Percentiles rank a stretch among this genome's conserved stretches.
Conservation (phyloP, 2,888 invertebrate species). For the Andrena hattorfiana region DNA sequence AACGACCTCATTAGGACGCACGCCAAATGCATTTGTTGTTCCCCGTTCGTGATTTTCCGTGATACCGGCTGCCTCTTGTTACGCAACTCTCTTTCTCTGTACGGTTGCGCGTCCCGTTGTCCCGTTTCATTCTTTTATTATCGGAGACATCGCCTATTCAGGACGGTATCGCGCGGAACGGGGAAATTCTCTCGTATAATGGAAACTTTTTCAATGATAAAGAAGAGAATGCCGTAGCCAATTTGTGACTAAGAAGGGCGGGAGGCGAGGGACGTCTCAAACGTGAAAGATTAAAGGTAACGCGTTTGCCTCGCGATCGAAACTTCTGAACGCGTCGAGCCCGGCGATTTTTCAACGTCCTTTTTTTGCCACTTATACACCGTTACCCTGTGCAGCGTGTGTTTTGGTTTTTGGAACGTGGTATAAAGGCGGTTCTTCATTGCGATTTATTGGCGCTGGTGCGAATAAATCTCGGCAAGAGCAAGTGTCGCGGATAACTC, state of each 20-base stretch:
- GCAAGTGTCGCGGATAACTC: constrained; percentile 34
- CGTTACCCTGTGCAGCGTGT: not conserved
- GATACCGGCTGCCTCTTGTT: constrained; percentile 61
- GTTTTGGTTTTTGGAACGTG: not conserved
- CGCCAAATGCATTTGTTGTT: constrained; percentile 74
- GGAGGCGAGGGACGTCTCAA: constrained; percentile 36
- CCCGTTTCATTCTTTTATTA: constrained; percentile 65
- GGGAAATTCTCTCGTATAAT: constrained; percentile 59
- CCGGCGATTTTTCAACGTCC: not conserved
- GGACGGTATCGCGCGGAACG: constrained; percentile 60
- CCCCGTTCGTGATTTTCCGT: constrained; percentile 70
- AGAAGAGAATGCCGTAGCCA: constrained; percentile 57
- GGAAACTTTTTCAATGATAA: constrained; percentile 62
- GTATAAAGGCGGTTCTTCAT: not conserved
- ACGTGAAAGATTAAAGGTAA: constrained; percentile 53
- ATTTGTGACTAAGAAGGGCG: constrained; percentile 53
- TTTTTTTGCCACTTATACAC: not conserved
- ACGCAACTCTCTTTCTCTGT: constrained; percentile 50
- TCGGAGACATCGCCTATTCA: constrained; percentile 63
- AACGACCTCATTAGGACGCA: constrained; percentile 76
- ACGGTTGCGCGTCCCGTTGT: constrained; percentile 52
- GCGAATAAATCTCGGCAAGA: constrained; percentile 30
- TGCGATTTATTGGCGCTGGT: constrained; percentile 31
- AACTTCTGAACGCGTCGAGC: not conserved
- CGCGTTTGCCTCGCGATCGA: constrained; percentile 37